Evolutionary conservation across 2,888 invertebrate genomes (phyloP).

Genomic region (Drosophila lutescens): DNA sequence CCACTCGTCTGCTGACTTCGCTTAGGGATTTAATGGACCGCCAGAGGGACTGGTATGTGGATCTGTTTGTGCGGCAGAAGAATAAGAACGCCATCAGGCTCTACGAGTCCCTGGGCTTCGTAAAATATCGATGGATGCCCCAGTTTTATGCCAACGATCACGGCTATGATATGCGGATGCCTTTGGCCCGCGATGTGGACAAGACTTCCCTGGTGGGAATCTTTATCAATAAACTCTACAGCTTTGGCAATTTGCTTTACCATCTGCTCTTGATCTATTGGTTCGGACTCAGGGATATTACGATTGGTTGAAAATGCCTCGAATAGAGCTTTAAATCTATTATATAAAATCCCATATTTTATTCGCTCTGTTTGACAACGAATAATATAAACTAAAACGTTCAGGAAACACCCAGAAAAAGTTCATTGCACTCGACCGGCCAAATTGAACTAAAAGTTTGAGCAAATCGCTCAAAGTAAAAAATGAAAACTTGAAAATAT

Average conservation of each 20-base stretch:
- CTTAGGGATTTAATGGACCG: slow-evolving; percentile 32
- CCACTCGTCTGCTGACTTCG: slow-evolving; percentile 19
- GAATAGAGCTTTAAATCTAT: neutral
- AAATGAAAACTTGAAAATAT: slow-evolving; percentile 53
- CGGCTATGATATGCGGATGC: slow-evolving; percentile 58
- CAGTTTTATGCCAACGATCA: slow-evolving; percentile 45
- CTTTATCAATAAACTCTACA: neutral
- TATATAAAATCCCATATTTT: slow-evolving; percentile 1
- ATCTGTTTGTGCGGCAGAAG: slow-evolving; percentile 50
- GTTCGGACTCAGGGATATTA: neutral
- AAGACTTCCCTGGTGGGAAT: slow-evolving; percentile 9
- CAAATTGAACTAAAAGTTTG: slow-evolving; percentile 35
- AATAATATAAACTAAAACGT: neutral
- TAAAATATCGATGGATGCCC: slow-evolving; percentile 26
- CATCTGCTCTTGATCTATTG: slow-evolving; percentile 4
- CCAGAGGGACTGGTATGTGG: slow-evolving; percentile 41
- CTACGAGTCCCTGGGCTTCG: slow-evolving; percentile 50
- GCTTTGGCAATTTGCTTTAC: slow-evolving; percentile 6
- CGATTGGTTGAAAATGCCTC: neutral
- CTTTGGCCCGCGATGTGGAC: slow-evolving; percentile 36
- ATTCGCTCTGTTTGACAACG: neutral
- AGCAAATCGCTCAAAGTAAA: slow-evolving; percentile 45
- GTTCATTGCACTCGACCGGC: slow-evolving; percentile 67
- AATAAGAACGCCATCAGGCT: slow-evolving; percentile 45
- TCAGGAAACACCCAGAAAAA: slow-evolving; percentile 45